A percentile compares a stretch with the other conserved stretches of the same genome.
Conservation (phyloP, 2,113 vertebrate species). For the Gallinago media region DNA sequence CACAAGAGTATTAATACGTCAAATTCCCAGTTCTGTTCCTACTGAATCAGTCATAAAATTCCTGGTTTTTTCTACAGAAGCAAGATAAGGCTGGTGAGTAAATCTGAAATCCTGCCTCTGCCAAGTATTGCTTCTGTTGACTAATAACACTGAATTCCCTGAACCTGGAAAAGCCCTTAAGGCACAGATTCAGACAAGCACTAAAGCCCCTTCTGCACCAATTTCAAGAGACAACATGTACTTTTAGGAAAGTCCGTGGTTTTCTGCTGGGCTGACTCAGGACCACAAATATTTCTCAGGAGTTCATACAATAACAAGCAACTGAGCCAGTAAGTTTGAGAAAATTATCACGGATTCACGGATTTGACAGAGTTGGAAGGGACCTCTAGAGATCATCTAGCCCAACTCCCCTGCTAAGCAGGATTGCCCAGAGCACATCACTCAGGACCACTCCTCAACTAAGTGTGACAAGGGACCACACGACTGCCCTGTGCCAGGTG, state of each 20-base stretch:
- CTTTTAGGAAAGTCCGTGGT: not conserved
- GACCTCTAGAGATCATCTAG: no score
- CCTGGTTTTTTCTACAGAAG: not conserved
- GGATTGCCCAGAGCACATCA: no score
- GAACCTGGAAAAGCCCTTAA: not conserved
- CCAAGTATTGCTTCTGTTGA: not conserved
- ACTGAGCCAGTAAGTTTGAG: not conserved
- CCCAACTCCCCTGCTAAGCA: no score
- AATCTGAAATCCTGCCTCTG: not conserved
- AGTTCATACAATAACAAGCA: not conserved
- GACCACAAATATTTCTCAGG: not conserved
- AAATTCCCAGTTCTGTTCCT: not conserved
- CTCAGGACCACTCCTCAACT: not conserved
- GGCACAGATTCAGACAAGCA: not conserved
- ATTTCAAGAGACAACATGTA: not conserved
- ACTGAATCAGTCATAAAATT: not conserved
- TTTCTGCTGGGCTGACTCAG: not conserved
- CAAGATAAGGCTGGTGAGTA: not conserved
- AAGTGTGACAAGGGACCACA: rapidly evolving
- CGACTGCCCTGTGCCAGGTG: rapidly evolving
- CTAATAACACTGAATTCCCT: not conserved
- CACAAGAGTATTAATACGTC: not conserved
- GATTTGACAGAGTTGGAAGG: no score
- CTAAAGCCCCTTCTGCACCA: not conserved
- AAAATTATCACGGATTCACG: not conserved